A percentile compares a stretch with the other conserved stretches of the same genome.
Evolutionary conservation across 2,888 invertebrate genomes (phyloP).

Genomic region (Cecidostiba fungosa): DNA sequence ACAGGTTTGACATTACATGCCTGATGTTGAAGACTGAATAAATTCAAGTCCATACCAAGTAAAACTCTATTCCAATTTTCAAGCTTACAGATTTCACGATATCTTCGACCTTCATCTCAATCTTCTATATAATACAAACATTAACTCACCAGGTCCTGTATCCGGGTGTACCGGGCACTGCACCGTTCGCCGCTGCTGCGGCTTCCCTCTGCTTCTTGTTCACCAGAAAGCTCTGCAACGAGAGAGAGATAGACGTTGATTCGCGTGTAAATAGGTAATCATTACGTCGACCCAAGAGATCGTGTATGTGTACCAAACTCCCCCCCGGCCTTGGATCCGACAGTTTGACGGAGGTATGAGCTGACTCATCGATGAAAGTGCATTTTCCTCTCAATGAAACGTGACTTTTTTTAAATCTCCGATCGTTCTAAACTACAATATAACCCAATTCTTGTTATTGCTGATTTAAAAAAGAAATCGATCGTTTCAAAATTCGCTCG

Average conservation of each 20-base stretch:
- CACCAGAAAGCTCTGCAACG: conserved; percentile 87
- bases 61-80: too few relatives aligned
- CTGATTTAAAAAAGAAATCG: too few relatives aligned
- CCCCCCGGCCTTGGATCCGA: neutral
- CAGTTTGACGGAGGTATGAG: neutral
- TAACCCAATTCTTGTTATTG: too few relatives aligned
- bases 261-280: neutral
- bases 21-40: too few relatives aligned
- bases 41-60: too few relatives aligned
- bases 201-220: conserved; percentile 91
- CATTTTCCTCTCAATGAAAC: neutral
- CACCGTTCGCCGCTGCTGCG: conserved; percentile 85
- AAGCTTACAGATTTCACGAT: too few relatives aligned
- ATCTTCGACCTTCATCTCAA: too few relatives aligned
- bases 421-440: too few relatives aligned
- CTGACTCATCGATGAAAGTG: neutral
- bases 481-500: too few relatives aligned
- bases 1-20: too few relatives aligned
- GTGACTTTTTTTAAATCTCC: neutral
- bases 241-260: conserved; percentile 4
- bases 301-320: neutral
- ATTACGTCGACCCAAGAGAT: neutral
- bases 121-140: neutral
- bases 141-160: conserved; percentile 89
- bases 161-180: conserved; percentile 85